Evolutionary conservation across 2,113 vertebrate genomes (phyloP).

Genomic region (Python bivittatus): DNA sequence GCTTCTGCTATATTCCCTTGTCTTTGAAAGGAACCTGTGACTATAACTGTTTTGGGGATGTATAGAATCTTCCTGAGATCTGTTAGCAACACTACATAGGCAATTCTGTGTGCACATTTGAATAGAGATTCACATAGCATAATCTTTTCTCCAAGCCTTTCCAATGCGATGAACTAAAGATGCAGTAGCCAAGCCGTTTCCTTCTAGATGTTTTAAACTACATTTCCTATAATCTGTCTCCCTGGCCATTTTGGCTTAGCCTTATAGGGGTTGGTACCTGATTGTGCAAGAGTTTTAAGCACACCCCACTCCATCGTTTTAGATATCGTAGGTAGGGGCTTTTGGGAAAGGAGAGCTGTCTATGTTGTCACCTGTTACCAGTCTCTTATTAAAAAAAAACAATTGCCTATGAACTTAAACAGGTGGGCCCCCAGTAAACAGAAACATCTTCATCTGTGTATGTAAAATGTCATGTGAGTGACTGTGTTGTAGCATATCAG

Average conservation of each 20-base stretch:
- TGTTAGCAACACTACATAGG: background rate
- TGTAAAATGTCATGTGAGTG: background rate
- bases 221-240: background rate
- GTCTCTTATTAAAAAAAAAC: no score
- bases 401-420: background rate
- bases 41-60: background rate
- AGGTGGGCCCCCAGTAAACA: background rate
- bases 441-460: background rate
- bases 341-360: background rate
- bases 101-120: background rate
- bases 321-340: background rate
- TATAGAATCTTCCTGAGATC: background rate
- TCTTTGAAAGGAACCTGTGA: background rate
- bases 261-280: background rate
- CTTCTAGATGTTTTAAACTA: background rate
- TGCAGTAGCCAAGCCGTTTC: background rate
- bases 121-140: background rate
- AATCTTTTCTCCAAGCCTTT: background rate
- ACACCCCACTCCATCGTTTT: background rate
- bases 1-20: background rate
- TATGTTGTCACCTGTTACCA: background rate
- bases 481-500: accelerated
- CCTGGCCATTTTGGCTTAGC: background rate
- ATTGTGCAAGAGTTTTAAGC: background rate
- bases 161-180: background rate